Evolutionary conservation across 2,113 vertebrate species (phyloP), one percentile per base, ranked within the genome.

Genomic region (Micronisus gabar): DNA sequence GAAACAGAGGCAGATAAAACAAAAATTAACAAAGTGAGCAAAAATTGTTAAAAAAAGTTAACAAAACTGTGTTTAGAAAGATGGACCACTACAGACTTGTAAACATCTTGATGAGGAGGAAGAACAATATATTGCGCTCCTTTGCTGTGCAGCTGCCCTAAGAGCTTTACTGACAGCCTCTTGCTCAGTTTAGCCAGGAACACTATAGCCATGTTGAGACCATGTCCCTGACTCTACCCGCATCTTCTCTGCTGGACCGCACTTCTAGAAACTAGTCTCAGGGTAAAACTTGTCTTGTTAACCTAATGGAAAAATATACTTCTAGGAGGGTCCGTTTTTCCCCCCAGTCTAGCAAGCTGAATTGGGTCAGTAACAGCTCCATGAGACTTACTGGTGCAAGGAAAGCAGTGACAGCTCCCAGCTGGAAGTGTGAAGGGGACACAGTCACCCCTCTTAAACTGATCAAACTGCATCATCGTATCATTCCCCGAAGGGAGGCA

Each of bases 181-280:
- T 29, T 65, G 71, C 53, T 82, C 45, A 29, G 15, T 34, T 63
- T 38, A 92, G 66, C 55, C 29, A 79, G 48, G 56, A 81, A 15
- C 41, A 8, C 43, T 50, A 4, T 13, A 36, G 47, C 55, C 65
- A 15, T 0, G 0, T 14, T 32, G 50, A 55, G 45, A 48, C 20
- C 36, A 6, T 55, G 38, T 5, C 18, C 32, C 19, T 71, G 58
- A 19, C 38, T 68, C 17, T 40, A 10, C 15, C 50, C 1, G 2
- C 43, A 41, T 12, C 34, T 52, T 52, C 17, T 61, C 32, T 81
- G 59, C 52, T 43, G 48, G 22, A 56, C n/a, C 22, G 34, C 12
- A 4, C 34, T 25, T 66, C 36, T 63, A 76, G 47, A 85, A 78
- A 58, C 11, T 5, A 17, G 13, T 38, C 47, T 76, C 6, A 26